These are phyloP conservation scores for Theropithecus gelada DNA, from an alignment of 2,113 vertebrate species.

Conservation along the genomic window DNA sequence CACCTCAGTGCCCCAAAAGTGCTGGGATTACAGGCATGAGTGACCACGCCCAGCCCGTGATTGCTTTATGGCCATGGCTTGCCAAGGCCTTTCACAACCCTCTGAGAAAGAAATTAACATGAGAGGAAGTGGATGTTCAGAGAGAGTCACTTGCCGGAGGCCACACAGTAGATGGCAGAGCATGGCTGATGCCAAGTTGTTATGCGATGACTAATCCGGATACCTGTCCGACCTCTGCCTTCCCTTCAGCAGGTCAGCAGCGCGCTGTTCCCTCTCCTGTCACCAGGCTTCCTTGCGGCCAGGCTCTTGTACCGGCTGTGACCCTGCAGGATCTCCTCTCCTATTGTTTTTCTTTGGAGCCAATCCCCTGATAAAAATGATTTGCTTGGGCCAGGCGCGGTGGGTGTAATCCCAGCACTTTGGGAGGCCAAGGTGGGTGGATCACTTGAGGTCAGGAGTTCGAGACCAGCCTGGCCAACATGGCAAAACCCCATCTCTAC, in stretches of 20 bases:
- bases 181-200: not conserved
- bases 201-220: not conserved
- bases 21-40: not conserved
- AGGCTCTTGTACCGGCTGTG: not conserved
- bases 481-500: too few relatives aligned
- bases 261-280: not conserved
- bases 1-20: not conserved
- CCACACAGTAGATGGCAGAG: not conserved
- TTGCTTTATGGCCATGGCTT: not conserved
- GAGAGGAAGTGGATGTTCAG: not conserved
- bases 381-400: not conserved
- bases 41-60: not conserved
- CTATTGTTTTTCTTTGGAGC: not conserved
- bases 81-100: not conserved
- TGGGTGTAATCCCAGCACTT: not conserved
- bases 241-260: not conserved
- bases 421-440: not conserved
- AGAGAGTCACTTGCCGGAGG: not conserved
- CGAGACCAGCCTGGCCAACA: not conserved
- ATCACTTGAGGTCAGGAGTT: not conserved
- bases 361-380: not conserved
- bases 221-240: not conserved
- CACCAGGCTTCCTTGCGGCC: not conserved
- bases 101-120: not conserved
- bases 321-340: not conserved